phyloP scores from a whole-genome alignment of 2,113 vertebrate genomes.

The Petaurus breviceps region DNA sequence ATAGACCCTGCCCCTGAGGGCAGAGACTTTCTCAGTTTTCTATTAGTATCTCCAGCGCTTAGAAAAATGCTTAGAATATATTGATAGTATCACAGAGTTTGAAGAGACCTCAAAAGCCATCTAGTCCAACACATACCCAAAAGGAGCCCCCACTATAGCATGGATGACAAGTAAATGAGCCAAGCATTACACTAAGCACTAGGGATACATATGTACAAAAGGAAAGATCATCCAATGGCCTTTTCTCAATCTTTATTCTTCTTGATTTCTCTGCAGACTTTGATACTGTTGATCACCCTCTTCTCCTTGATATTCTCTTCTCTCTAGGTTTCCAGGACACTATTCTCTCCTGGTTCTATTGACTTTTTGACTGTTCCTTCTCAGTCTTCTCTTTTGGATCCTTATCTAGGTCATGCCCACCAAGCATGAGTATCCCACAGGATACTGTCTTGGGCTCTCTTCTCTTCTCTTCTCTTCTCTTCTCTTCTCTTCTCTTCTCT shows the following conservation, averaged over 20 bases:
- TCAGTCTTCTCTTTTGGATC: background rate
- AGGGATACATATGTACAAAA: background rate
- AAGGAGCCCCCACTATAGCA: background rate
- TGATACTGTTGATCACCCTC: background rate
- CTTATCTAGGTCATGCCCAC: background rate
- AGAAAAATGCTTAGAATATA: background rate
- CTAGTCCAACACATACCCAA: background rate
- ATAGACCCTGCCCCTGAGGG: background rate
- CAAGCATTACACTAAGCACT: background rate
- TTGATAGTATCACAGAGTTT: background rate
- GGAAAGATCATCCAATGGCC: background rate
- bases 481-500: too few species aligned
- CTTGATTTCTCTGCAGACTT: background rate
- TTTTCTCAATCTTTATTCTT: background rate
- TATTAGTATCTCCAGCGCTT: background rate
- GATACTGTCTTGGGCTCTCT: background rate
- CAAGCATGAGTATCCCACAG: background rate
- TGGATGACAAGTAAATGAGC: background rate
- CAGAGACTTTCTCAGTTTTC: background rate
- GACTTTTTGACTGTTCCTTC: background rate
- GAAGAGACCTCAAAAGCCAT: background rate
- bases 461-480: too few species aligned
- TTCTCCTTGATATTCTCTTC: background rate
- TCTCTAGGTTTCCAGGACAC: background rate
- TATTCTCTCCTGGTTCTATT: background rate